phyloP scores from a whole-genome alignment of 2,888 invertebrate species.

The Sericinus montela region DNA sequence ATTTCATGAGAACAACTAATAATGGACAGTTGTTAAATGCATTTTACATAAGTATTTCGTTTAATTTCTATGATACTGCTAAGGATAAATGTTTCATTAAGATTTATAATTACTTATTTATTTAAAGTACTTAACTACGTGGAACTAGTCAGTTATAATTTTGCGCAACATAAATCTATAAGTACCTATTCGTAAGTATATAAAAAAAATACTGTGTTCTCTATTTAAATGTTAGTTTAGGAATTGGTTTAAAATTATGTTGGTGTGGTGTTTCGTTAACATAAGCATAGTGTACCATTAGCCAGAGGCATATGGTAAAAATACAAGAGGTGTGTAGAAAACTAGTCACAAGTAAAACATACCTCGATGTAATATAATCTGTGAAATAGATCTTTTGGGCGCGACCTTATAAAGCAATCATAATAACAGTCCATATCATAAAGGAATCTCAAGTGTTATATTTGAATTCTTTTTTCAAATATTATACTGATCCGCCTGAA shows the following conservation, averaged over 20 bases:
- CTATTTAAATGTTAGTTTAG: slow-evolving; percentile 73
- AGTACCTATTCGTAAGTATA: slow-evolving; percentile 65
- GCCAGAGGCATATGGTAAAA: slow-evolving; percentile 45
- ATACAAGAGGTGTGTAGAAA: slow-evolving; percentile 57
- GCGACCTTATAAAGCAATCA: slow-evolving; percentile 29
- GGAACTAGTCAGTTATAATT: slow-evolving; percentile 79
- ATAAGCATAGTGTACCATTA: slow-evolving; percentile 44
- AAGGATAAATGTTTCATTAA: slow-evolving; percentile 76
- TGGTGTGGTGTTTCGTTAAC: slow-evolving; percentile 75
- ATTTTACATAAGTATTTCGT: slow-evolving; percentile 54
- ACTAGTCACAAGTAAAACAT: slow-evolving; percentile 71
- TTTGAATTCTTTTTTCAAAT: not conserved
- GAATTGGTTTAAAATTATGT: slow-evolving; percentile 73
- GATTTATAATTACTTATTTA: slow-evolving; percentile 74
- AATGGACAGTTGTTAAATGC: slow-evolving; percentile 55
- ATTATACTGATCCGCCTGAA: slow-evolving; percentile 10
- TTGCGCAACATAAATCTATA: slow-evolving; percentile 77
- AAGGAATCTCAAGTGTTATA: slow-evolving; percentile 2
- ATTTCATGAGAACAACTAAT: not conserved
- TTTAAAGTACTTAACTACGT: slow-evolving; percentile 79
- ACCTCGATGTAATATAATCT: slow-evolving; percentile 44
- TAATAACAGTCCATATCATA: not conserved
- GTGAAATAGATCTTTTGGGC: slow-evolving; percentile 37
- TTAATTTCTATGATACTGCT: slow-evolving; percentile 59
- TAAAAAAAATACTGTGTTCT: slow-evolving; percentile 68